Base-by-base conservation (phyloP, 2,113 vertebrate genomes). In the Agelaius phoeniceus region DNA sequence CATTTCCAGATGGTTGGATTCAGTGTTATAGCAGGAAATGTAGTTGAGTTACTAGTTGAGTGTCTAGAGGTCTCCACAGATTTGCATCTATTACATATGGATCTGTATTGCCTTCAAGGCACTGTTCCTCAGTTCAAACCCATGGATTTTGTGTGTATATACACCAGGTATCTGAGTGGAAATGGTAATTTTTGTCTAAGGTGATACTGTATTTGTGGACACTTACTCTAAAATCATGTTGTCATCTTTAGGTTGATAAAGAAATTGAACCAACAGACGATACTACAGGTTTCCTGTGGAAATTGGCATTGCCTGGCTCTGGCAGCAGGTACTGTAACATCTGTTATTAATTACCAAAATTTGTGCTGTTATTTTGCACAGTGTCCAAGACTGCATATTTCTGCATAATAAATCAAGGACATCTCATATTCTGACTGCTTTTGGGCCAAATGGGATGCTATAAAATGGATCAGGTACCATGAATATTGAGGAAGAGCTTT, bases 231-330 rank as follows among this genome's bases (percentile, higher is more conserved):
- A 93, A 92, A 57, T 28, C 26, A 2, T 55, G 28, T 77, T 0
- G 3, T 89, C 46, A 58, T 33, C 44, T 96, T 80, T 78, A 99
- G 99, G 97, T 98, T 99, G 98, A 98, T 99, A 90, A 99, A 99
- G 94, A 99, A 99, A 74, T 96, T 99, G 94, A 99, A 98, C 93
- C 99, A 99, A 78, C 99, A 99, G 96, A 98, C 94, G 9, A 99
- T 99, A 96, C 98, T 99, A 83, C 99, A 99, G 97, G 98, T 99
- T 58, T 99, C 99, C 96, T 99, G 99, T 98, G 99, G 99, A 87
- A 99, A 98, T 91, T 99, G 99, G 97, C 99, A 99, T 96, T 99
- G 99, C 96, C 98, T 99, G 92, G 99, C 99, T 97, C 98, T 99
- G 97, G 99, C 99, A 93, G 98, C 98, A 99, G 99, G 99, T 99